A percentile compares a stretch with the other conserved stretches of the same genome.
Conservation (phyloP, 2,888 invertebrate species). For the Cancer borealis region DNA sequence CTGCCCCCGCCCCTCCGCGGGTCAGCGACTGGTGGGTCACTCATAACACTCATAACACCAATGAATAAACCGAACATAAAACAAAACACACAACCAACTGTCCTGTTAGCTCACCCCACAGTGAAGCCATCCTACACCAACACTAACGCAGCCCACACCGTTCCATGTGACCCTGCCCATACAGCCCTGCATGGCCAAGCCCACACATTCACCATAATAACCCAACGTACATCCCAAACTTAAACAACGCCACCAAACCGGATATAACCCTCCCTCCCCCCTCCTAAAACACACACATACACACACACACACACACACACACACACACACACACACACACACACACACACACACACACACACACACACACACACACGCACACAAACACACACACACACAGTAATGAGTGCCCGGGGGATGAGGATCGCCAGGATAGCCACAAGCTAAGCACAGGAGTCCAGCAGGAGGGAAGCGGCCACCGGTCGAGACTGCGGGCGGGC, state of each 20-base stretch:
- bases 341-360: background rate
- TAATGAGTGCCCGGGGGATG: background rate
- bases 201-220: background rate
- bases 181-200: no score
- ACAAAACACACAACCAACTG: background rate
- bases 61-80: background rate
- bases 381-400: background rate
- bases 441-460: background rate
- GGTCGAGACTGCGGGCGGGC: constrained; percentile 61
- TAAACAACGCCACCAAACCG: no score
- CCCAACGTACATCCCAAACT: no score
- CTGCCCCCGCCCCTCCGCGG: background rate
- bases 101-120: background rate
- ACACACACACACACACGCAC: no score
- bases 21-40: no score
- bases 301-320: background rate
- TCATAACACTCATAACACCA: background rate
- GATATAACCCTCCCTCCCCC: no score
- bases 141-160: background rate
- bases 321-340: background rate
- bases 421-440: background rate
- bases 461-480: constrained; percentile 42
- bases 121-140: no score
- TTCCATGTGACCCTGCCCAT: background rate
- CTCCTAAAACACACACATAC: no score